Base-by-base conservation (phyloP, 2,113 vertebrate species). In the Brienomyrus brachyistius region DNA sequence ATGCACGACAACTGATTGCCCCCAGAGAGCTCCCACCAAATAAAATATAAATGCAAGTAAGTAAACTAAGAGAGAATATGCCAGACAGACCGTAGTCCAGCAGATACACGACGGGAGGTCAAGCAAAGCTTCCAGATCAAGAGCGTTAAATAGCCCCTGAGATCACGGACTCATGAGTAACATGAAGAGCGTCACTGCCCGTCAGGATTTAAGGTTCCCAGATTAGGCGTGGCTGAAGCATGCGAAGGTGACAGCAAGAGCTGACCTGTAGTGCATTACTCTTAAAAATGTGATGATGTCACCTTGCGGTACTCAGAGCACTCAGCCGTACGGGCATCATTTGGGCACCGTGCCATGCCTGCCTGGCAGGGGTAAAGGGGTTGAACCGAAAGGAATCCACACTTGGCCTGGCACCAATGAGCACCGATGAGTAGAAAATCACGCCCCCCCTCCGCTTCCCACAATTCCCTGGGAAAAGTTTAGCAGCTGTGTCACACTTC, bases 201-300 rank as follows among this genome's bases (percentile, higher is more conserved):
- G 80, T 70, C n/a, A 74, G 31, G 89, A 31, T 66, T 90, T 90
- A 88, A 90, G 90, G 88, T 15, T 86, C 17, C 13, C 85, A 35
- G 31, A 19, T 40, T 43, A 51, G 88, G 77, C 54, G 19, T 43
- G 2, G 74, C 56, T 88, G 90, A 92, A 90, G 88, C 88, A 62
- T 45, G 56, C 48, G 15, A 85, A 13, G 23, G n/a, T 50, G 51
- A 10, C 82, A 45, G 48, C n/a, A n/a, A 62, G 21, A 84, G 8
- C 27, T 54, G 21, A n/a, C 51, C 21, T 51, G 23, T 87, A 11
- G 56, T 40, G 52, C 47, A 4, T 54, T 35, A 84, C 21, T 43
- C 77, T 31, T 47, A 84, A 56, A 89, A 45, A 40, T 21, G 48
- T 51, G 31, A 82, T 10, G 23, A 88, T 45, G 45, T 66, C 47